Evolutionary conservation across 2,797 vertebrate genomes (phyloP), one percentile per base, ranked within the genome.

Genomic region (Danio choprae): DNA sequence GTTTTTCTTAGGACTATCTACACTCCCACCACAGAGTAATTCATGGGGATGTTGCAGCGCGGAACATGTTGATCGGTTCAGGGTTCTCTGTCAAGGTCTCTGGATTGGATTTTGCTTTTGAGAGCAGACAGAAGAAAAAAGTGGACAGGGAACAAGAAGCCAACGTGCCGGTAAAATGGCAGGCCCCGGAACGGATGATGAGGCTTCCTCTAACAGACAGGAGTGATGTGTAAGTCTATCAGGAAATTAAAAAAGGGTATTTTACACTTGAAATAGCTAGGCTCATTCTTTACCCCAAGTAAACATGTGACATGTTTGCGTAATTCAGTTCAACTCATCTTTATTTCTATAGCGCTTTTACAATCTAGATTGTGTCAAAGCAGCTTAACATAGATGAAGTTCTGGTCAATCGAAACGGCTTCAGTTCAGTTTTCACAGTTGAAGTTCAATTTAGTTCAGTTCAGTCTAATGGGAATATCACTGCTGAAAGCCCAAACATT

Each of bases 131-230:
- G 73, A 80, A 15, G 4, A 89, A 89, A 60, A 79, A 79, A 3
- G 69, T 84, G 7, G 70, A 84, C 29, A 87, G 80, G 18, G 76
- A 40, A 74, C 84, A 85, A 83, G 84, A 85, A n/a, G 81, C 84
- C 1, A 83, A 88, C 74, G 89, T 92, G 48, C 92, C 93, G n/a
- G 56, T 93, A 7, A 94, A 94, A 84, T 93, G 93, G 93, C 90
- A 93, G 83, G 88, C 91, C 18, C 92, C 93, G 2, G 93, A 95
- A 85, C 87, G 91, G 79, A 86, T 94, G 7, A 83, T 86, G 81
- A 88, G 87, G 76, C 86, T 85, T 80, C 88, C 90, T 13, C 79
- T 86, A 1, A 92, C 92, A 22, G 84, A 92, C 85, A 89, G 88
- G 70, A 91, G 93, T 41, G 91, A 94, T 16, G 88, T 92, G 92